These are phyloP conservation scores for Hartigia nigra DNA, from an alignment of 2,888 invertebrate species.

Conservation along the genomic window DNA sequence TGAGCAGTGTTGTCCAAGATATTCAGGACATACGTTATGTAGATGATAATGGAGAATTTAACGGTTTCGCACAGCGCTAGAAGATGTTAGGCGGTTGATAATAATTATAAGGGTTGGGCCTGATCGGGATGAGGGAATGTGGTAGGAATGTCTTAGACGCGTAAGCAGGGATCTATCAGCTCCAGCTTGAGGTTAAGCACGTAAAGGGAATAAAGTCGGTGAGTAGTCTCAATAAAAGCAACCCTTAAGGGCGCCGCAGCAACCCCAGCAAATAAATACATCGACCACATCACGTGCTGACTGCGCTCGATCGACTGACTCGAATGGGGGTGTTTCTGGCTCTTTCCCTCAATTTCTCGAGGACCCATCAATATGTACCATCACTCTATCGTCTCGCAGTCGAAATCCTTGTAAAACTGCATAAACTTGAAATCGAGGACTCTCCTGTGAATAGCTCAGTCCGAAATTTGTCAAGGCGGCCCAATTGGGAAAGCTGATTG, in stretches of 20 bases:
- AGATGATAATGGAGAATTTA: not conserved
- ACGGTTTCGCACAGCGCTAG: not conserved
- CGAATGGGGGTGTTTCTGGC: not conserved
- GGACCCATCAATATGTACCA: not conserved
- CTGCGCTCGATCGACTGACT: slow-evolving; percentile 25
- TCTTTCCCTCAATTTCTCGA: not conserved
- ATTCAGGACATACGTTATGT: not conserved
- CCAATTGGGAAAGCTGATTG: slow-evolving; percentile 2
- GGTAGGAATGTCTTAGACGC: not conserved
- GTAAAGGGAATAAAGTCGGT: slow-evolving; percentile 32
- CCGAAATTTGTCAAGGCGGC: slow-evolving; percentile 3
- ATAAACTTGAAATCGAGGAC: not conserved
- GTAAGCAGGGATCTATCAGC: not conserved
- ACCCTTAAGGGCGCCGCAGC: slow-evolving; percentile 41
- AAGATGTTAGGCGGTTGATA: not conserved
- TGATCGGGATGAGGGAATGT: not conserved
- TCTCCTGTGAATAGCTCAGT: not conserved
- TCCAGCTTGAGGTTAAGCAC: slow-evolving; percentile 18
- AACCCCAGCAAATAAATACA: slow-evolving; percentile 47
- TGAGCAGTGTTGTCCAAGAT: not conserved
- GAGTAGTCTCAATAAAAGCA: slow-evolving; percentile 46
- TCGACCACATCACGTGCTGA: slow-evolving; percentile 36
- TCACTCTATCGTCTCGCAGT: not conserved
- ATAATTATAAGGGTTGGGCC: not conserved
- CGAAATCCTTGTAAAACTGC: not conserved